phyloP scores from a whole-genome alignment of 1,140 invertebrate genomes.

The Panulirus ornatus region DNA sequence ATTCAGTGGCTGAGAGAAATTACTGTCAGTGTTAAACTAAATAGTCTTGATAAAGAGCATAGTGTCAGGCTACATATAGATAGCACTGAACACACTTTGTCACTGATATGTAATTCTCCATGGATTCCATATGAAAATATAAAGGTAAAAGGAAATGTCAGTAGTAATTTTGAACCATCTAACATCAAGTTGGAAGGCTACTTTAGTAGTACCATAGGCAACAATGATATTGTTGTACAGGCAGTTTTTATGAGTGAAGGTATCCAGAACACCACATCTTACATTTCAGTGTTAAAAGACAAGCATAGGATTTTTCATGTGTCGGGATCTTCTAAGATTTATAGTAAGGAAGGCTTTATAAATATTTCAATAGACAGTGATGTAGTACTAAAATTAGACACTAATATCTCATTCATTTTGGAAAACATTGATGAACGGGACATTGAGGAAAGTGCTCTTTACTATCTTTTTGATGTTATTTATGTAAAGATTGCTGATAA shows the following conservation, averaged over 20 bases:
- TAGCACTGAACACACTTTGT: background rate
- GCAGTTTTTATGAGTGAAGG: background rate
- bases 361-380: background rate
- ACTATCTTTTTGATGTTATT: background rate
- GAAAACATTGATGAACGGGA: too few relatives aligned
- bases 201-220: background rate
- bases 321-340: background rate
- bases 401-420: background rate
- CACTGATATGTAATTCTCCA: slow-evolving; percentile 2
- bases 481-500: background rate
- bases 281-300: background rate
- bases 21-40: background rate
- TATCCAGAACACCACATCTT: too few relatives aligned
- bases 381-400: background rate
- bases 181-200: slow-evolving; percentile 30
- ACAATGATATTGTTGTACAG: background rate
- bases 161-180: background rate
- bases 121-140: slow-evolving; percentile 45
- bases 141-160: slow-evolving; percentile 13
- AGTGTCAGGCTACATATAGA: slow-evolving; percentile 15
- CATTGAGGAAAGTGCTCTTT: background rate
- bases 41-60: slow-evolving; percentile 9
- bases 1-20: slow-evolving; percentile 38
- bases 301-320: background rate
- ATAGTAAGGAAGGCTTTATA: background rate